These are phyloP conservation scores for Trichopoda pennipes DNA, from an alignment of 2,888 invertebrate species.

Conservation along the genomic window DNA sequence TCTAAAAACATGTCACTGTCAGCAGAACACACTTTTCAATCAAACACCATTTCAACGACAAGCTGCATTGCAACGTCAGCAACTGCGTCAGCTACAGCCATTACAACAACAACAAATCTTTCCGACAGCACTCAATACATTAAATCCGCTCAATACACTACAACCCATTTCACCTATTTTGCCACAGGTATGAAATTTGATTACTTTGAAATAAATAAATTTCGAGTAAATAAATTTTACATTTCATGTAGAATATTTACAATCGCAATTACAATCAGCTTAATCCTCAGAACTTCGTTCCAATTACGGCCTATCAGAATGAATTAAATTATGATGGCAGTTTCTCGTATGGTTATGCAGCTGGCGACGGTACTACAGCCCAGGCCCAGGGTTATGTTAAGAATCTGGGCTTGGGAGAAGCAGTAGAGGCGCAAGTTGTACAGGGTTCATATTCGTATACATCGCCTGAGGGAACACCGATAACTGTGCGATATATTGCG, in stretches of 20 bases:
- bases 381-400: conserved; percentile 90
- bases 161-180: conserved; percentile 72
- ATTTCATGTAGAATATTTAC: conserved; percentile 70
- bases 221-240: background rate
- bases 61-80: conserved; percentile 70
- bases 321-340: conserved; percentile 80
- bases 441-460: conserved; percentile 89
- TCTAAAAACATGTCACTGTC: conserved; percentile 71
- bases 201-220: background rate
- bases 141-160: conserved; percentile 70
- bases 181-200: conserved; percentile 70
- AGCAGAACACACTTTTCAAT: conserved; percentile 74
- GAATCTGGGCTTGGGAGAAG: conserved; percentile 85
- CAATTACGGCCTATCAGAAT: conserved; percentile 81
- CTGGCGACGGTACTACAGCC: conserved; percentile 89
- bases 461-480: conserved; percentile 87
- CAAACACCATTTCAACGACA: conserved; percentile 76
- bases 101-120: conserved; percentile 71
- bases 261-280: conserved; percentile 76
- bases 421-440: conserved; percentile 86
- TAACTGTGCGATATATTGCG: conserved; percentile 86
- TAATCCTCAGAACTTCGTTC: conserved; percentile 78
- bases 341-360: conserved; percentile 84
- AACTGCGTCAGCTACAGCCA: conserved; percentile 72
- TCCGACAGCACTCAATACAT: conserved; percentile 66